These are phyloP conservation scores for Haplotaxodon microlepis DNA, from an alignment of 2,113 vertebrate species.

Conservation along the genomic window DNA sequence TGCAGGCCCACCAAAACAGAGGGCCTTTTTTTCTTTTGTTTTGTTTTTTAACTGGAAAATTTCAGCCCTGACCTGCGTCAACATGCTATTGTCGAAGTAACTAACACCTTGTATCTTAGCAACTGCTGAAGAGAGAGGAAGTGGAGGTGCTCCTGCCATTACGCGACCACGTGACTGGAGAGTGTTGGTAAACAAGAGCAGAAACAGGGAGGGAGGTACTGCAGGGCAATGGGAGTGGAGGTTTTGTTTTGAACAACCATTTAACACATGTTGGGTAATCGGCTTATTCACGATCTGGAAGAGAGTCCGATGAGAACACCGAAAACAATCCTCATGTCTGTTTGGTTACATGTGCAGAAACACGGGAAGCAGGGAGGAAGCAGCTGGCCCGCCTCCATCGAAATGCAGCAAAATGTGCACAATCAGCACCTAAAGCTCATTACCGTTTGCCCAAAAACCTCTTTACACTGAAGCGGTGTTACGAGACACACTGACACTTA, in stretches of 20 bases:
- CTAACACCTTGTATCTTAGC: constrained; percentile 55
- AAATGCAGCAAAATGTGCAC: background rate
- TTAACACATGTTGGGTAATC: background rate
- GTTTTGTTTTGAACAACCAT: background rate
- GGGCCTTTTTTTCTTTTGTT: background rate
- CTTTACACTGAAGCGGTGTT: background rate
- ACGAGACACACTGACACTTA: background rate
- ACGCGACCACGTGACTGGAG: constrained; percentile 40
- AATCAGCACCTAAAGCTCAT: background rate
- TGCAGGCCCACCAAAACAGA: background rate
- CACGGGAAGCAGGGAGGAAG: background rate
- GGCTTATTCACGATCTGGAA: background rate
- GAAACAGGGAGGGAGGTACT: background rate
- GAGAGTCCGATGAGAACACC: background rate
- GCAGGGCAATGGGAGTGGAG: background rate
- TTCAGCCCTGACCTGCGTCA: constrained; percentile 47
- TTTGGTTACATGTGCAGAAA: background rate
- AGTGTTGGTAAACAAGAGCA: constrained; percentile 57
- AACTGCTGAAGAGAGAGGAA: constrained; percentile 32
- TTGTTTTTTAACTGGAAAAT: constrained; percentile 28
- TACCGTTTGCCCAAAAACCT: background rate
- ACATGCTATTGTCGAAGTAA: constrained; percentile 51
- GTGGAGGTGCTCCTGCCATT: constrained; percentile 31
- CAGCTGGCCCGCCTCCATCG: background rate
- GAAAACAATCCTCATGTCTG: background rate